Conservation (phyloP, 2,888 invertebrate species). For the Oscheius sp. region DNA sequence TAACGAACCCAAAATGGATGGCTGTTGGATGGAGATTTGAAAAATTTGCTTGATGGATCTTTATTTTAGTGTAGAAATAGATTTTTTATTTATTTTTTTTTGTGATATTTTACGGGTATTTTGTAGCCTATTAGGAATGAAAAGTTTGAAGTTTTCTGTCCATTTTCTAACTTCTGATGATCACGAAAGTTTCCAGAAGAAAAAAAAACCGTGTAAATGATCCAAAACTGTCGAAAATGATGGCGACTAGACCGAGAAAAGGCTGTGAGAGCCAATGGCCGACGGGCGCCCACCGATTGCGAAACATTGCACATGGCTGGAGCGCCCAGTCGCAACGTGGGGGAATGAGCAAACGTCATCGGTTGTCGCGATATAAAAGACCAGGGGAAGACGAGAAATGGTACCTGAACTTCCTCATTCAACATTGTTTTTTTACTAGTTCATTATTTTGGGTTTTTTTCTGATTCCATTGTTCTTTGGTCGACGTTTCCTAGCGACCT, state of each 20-base stretch:
- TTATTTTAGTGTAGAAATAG: too few species aligned
- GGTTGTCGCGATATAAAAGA: not conserved
- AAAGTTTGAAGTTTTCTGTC: not conserved
- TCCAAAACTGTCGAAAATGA: too few species aligned
- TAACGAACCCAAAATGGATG: conserved; percentile 51
- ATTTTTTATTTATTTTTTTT: not conserved
- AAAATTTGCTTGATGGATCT: not conserved
- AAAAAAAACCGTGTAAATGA: too few species aligned
- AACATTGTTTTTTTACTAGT: not conserved
- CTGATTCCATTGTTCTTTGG: not conserved
- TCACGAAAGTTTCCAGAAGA: too few species aligned
- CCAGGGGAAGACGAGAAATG: not conserved
- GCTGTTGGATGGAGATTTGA: conserved; percentile 7
- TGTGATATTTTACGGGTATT: conserved; percentile 7
- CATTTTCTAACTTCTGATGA: too few species aligned
- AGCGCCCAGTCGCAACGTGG: conserved; percentile 8
- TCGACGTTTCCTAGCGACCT: too few species aligned
- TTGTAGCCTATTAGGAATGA: not conserved
- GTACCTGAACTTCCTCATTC: not conserved
- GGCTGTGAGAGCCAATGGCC: not conserved
- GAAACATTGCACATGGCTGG: conserved; percentile 16
- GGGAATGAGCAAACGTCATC: conserved; percentile 6
- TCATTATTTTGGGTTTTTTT: not conserved
- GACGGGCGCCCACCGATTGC: not conserved
- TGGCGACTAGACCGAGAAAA: not conserved